Evolutionary conservation across 2,888 invertebrate genomes (phyloP).

Genomic region (Ophion slaviceki): DNA sequence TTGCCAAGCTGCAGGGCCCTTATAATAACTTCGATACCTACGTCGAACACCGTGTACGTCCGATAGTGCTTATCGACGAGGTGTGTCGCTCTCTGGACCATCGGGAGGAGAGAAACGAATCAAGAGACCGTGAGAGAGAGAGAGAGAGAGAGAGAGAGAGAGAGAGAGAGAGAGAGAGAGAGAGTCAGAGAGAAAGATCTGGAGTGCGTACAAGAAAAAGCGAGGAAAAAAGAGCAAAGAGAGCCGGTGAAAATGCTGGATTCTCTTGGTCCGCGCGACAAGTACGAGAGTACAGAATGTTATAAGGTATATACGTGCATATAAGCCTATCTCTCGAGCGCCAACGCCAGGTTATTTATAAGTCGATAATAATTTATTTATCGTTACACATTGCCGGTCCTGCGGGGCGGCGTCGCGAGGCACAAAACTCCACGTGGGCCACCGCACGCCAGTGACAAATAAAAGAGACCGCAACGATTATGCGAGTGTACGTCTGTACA

Average conservation of each 20-base stretch:
- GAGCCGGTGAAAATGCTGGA: conserved; percentile 42
- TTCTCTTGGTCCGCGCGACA: conserved; percentile 55
- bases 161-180: conserved; percentile 9
- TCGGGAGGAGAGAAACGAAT: conserved; percentile 33
- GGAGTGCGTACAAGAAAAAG: conserved; percentile 17
- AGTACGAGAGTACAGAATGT: conserved; percentile 45
- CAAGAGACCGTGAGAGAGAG: conserved; percentile 15
- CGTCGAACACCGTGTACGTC: conserved; percentile 62
- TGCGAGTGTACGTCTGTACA: background rate
- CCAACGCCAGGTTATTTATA: conserved; percentile 74
- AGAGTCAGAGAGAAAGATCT: conserved; percentile 18
- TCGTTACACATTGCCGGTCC: conserved; percentile 58
- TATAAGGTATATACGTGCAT: conserved; percentile 10
- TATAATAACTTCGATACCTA: conserved; percentile 64
- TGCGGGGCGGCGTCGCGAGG: conserved; percentile 31
- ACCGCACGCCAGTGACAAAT: conserved; percentile 39
- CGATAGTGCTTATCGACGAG: conserved; percentile 62
- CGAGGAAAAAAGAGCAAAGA: conserved; percentile 20
- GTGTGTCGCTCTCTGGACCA: conserved; percentile 36
- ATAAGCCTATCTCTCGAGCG: conserved; percentile 57
- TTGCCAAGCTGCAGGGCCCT: conserved; percentile 27
- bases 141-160: background rate
- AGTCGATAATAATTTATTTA: conserved; percentile 77
- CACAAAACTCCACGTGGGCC: conserved; percentile 58
- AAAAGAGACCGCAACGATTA: conserved; percentile 1